Evolutionary conservation across 2,113 vertebrate species (phyloP).

Genomic region (Ornithorhynchus anatinus): DNA sequence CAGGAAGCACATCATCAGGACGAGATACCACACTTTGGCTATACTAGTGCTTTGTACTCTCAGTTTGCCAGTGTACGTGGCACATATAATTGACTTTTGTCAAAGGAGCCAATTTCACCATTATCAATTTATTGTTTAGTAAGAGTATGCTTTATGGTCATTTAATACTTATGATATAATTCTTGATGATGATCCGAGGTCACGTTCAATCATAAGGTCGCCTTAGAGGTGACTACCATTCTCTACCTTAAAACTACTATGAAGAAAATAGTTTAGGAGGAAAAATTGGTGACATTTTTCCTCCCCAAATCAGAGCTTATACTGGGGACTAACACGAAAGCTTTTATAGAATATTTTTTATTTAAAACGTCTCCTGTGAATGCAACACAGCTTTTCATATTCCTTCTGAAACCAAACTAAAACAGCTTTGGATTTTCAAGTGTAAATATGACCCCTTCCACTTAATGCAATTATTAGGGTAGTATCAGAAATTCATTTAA

Average conservation of each 20-base stretch:
- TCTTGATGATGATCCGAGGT: slow-evolving; percentile 42
- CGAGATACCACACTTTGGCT: slow-evolving; percentile 4
- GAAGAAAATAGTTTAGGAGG: too few relatives aligned
- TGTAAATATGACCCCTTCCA: slow-evolving; percentile 7
- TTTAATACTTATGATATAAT: slow-evolving; percentile 31
- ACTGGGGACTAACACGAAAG: not conserved
- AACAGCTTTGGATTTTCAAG: slow-evolving; percentile 19
- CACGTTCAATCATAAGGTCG: too few relatives aligned
- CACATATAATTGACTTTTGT: slow-evolving; percentile 34
- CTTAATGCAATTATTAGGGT: slow-evolving; percentile 40
- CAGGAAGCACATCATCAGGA: slow-evolving; percentile 7
- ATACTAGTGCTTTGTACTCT: slow-evolving; percentile 4
- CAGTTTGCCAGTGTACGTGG: not conserved
- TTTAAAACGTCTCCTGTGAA: not conserved
- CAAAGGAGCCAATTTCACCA: slow-evolving; percentile 33
- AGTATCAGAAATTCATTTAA: slow-evolving; percentile 37
- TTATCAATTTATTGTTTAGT: slow-evolving; percentile 39
- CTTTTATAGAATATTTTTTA: not conserved
- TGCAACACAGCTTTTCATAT: not conserved
- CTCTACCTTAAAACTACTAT: too few relatives aligned
- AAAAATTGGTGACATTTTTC: too few relatives aligned
- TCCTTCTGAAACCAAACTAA: slow-evolving; percentile 12
- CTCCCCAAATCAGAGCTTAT: too few relatives aligned
- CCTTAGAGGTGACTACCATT: too few relatives aligned
- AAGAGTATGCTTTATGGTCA: slow-evolving; percentile 37